Conservation (phyloP, 2,888 invertebrate genomes). For the Thera britannica region DNA sequence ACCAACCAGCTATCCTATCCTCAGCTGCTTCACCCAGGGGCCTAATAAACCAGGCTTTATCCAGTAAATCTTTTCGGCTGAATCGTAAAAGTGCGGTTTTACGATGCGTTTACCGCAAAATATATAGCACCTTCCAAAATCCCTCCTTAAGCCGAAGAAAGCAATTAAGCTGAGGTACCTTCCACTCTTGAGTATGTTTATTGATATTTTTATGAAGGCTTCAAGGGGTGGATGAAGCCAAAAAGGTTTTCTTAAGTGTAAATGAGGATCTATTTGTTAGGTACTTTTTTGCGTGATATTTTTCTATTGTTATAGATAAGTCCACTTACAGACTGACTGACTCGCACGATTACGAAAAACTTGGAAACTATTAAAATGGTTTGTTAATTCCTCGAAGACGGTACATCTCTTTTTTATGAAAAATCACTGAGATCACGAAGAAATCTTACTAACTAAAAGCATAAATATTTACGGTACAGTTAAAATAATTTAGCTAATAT, state of each 20-base stretch:
- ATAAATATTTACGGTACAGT: not conserved
- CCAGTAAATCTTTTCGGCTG: conserved; percentile 60
- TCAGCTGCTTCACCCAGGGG: conserved; percentile 41
- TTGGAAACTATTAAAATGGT: too few relatives aligned
- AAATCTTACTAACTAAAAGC: too few relatives aligned
- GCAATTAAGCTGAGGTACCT: conserved; percentile 41
- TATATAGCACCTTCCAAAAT: conserved; percentile 43
- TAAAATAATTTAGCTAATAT: conserved; percentile 5
- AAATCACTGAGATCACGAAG: too few relatives aligned
- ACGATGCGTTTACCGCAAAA: conserved; percentile 58
- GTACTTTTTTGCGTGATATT: not conserved
- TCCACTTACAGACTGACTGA: too few relatives aligned
- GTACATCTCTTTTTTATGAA: too few relatives aligned
- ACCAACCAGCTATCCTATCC: not conserved
- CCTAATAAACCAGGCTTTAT: conserved; percentile 51
- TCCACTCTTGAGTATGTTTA: conserved; percentile 47
- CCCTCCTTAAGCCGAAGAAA: conserved; percentile 37
- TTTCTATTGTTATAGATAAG: too few relatives aligned
- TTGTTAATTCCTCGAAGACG: too few relatives aligned
- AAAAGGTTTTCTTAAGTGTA: conserved; percentile 13
- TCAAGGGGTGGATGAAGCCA: conserved; percentile 18
- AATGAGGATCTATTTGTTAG: not conserved
- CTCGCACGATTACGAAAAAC: too few relatives aligned
- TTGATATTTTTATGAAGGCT: conserved; percentile 53
- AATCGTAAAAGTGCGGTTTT: conserved; percentile 61